These are phyloP conservation scores for Marisa cornuarietis DNA, from an alignment of 1,140 invertebrate genomes.

Conservation along the genomic window DNA sequence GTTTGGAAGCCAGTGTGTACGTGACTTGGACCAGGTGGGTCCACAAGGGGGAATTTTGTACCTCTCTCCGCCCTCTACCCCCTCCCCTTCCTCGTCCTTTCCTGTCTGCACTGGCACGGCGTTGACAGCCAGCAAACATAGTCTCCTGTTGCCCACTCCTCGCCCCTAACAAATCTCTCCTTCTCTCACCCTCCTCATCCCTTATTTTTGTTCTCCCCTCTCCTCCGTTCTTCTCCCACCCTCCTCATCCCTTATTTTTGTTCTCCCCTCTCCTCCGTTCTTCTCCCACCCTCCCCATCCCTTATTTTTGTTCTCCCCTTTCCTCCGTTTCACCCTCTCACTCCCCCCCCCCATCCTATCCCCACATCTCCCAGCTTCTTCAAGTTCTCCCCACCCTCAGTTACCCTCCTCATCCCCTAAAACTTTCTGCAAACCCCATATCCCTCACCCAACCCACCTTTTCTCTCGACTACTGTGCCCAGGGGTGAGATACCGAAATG, in stretches of 20 bases:
- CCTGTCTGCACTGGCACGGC: no score
- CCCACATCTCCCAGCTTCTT: no score
- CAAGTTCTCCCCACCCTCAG: no score
- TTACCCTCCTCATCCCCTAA: no score
- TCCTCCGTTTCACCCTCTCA: background rate
- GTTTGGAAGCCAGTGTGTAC: no score
- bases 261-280: no score
- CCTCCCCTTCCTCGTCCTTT: no score
- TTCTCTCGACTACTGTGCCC: no score
- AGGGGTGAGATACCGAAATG: background rate
- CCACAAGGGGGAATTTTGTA: no score
- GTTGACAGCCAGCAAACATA: background rate
- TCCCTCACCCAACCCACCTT: background rate
- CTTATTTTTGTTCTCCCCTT: background rate
- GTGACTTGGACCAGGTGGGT: no score
- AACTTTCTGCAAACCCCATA: background rate
- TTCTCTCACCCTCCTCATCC: background rate
- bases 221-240: background rate
- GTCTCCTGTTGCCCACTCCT: background rate
- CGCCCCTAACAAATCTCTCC: background rate
- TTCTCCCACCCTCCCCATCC: background rate
- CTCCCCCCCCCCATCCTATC: background rate
- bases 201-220: background rate
- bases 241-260: background rate
- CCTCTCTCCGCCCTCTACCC: no score